phyloP scores from a whole-genome alignment of 2,113 vertebrate species.

The Urocitellus parryii region DNA sequence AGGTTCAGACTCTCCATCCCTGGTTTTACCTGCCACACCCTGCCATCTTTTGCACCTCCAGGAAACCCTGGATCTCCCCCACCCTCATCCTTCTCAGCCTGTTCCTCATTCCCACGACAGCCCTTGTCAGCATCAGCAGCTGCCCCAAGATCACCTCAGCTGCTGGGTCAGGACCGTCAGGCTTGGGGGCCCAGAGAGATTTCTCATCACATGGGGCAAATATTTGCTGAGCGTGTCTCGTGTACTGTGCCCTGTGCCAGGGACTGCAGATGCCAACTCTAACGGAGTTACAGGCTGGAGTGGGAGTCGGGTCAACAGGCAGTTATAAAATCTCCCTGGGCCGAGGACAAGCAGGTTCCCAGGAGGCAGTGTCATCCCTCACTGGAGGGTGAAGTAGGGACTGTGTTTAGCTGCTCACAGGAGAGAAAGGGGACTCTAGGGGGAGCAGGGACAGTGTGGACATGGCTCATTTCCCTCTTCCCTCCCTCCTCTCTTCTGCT shows the following conservation, averaged over 20 bases:
- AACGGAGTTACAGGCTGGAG: neutral
- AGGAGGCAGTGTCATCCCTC: neutral
- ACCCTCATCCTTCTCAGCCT: neutral
- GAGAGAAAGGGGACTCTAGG: neutral
- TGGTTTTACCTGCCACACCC: neutral
- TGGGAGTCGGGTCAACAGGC: neutral
- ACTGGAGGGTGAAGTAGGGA: neutral
- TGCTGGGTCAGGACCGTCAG: neutral
- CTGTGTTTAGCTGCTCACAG: neutral
- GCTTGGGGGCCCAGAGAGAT: neutral
- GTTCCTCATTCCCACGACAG: neutral
- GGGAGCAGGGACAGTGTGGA: neutral
- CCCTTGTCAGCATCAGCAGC: neutral
- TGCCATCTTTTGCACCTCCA: neutral
- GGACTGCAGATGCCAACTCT: neutral
- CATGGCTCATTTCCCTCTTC: neutral
- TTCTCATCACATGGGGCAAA: neutral
- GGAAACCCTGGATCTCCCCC: neutral
- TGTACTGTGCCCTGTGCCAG: neutral
- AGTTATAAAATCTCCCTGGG: neutral
- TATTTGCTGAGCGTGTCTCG: neutral
- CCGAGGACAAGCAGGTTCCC: neutral
- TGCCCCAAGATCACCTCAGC: neutral
- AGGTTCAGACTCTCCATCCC: neutral
- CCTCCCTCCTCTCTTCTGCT: neutral